Percentiles rank a stretch among this genome's conserved stretches.
Conservation (phyloP, 2,113 vertebrate species). For the Australoheros scitulus region DNA sequence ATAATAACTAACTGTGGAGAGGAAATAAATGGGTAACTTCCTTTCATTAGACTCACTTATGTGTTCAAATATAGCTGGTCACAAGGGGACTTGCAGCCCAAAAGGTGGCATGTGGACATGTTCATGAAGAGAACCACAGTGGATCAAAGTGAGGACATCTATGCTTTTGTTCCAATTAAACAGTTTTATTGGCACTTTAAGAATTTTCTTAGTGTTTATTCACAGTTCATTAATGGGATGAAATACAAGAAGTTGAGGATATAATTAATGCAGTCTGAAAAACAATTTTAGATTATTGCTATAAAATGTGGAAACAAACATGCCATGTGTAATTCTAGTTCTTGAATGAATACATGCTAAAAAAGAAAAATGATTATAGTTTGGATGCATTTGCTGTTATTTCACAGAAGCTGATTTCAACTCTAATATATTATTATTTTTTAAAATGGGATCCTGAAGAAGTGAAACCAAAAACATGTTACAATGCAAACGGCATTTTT, state of each 20-base stretch:
- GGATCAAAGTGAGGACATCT: constrained; percentile 12
- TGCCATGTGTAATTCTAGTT: background rate
- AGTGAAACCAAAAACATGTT: too few relatives aligned
- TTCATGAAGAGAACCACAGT: background rate
- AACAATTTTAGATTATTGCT: background rate
- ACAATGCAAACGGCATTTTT: too few relatives aligned
- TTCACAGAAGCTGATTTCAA: background rate
- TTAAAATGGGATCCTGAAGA: too few relatives aligned
- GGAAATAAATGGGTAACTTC: constrained; percentile 59
- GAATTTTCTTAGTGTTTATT: background rate
- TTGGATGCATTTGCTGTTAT: background rate
- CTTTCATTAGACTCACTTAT: constrained; percentile 64
- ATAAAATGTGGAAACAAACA: background rate
- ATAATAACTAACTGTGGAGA: constrained; percentile 47
- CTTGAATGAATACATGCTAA: background rate
- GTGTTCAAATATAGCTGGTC: constrained; percentile 53
- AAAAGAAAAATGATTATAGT: background rate
- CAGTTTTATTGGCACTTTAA: background rate
- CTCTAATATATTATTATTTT: too few relatives aligned
- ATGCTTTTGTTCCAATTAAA: background rate
- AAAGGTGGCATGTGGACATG: constrained; percentile 30
- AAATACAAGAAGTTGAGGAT: background rate
- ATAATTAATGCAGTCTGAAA: background rate
- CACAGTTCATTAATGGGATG: background rate
- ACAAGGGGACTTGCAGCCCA: constrained; percentile 38